Evolutionary conservation across 2,888 invertebrate species (phyloP), one percentile per base, ranked within the genome.

Genomic region (Himalopsyche anomala): DNA sequence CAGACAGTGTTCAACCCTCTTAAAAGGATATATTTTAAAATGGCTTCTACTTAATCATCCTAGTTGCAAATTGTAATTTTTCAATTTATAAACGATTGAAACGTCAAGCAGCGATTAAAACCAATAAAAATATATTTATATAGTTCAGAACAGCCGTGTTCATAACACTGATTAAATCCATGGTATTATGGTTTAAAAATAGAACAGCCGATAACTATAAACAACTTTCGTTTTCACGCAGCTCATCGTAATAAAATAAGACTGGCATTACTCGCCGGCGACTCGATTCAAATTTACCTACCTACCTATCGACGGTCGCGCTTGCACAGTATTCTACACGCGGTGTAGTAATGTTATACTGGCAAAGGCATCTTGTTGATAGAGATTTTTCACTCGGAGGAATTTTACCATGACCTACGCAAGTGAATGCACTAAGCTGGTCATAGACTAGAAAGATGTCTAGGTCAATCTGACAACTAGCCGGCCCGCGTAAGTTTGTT

Each of bases 391-490:
- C 45, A 84, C 81, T 84, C 85, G 82, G 55, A 51, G 81, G 85
- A 85, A 85, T 82, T 62, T 85, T 85, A 85, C 85, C 85, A 54
- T 85, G 85, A 85, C 85, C 85, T 85, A 85, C 82, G 80, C 85
- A 83, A 85, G 80, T 79, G 54, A 80, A 45, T 80, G 85, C 83
- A 84, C 84, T 80, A 85, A 83, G 62, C 85, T 56, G 62, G 82
- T 56, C 85, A 83, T 51, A 74, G 38, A 74, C 74, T 12, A 74
- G 28, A 36, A 38, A 74, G 28, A 74, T 74, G 74, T 74, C 74
- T 74, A 83, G 85, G 85, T 85, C 83, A 85, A 83, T 51, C 82
- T 55, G 36, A 56, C 83, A 45, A 40, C 17, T 54, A 51, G 69
- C 81, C 85, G 15, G 85, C 38, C 69, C 54, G 82, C 85, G 82